Conservation (phyloP, 2,888 invertebrate species). For the Tanypteryx hageni region DNA sequence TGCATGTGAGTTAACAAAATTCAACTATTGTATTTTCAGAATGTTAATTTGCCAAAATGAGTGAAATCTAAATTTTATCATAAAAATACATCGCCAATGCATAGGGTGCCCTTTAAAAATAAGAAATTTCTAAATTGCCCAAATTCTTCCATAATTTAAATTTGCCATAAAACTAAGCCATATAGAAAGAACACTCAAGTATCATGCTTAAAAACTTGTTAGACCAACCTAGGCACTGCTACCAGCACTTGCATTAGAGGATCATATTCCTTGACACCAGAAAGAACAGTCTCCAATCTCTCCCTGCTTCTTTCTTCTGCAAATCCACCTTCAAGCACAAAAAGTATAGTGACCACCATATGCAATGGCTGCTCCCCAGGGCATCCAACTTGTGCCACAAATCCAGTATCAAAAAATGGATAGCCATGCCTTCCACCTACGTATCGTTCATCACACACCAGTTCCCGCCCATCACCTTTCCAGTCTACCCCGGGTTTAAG, state of each 20-base stretch:
- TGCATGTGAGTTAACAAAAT: no score
- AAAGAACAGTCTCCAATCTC: slow-evolving; percentile 65
- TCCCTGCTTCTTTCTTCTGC: slow-evolving; percentile 4
- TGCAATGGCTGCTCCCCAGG: slow-evolving; percentile 65
- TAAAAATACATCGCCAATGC: no score
- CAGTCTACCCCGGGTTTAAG: not conserved
- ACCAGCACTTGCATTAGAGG: slow-evolving; percentile 65
- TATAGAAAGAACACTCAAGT: no score
- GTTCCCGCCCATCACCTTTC: slow-evolving; percentile 47
- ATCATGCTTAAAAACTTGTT: no score
- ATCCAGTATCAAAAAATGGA: slow-evolving; percentile 68
- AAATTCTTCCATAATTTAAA: no score
- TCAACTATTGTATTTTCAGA: no score
- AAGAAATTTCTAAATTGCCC: no score
- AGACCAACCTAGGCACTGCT: slow-evolving; percentile 57
- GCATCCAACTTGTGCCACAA: slow-evolving; percentile 65
- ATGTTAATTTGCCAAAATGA: no score
- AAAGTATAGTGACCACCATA: slow-evolving; percentile 66
- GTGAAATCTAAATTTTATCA: no score
- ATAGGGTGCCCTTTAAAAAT: no score
- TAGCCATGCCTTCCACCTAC: slow-evolving; percentile 67
- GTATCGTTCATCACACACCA: slow-evolving; percentile 67
- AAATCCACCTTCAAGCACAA: slow-evolving; percentile 62
- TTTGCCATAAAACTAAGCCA: no score
- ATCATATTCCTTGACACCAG: slow-evolving; percentile 67